Percentiles rank a stretch among this genome's conserved stretches.
Evolutionary conservation across 2,888 invertebrate species (phyloP).

Genomic region (Pammene fasciana): DNA sequence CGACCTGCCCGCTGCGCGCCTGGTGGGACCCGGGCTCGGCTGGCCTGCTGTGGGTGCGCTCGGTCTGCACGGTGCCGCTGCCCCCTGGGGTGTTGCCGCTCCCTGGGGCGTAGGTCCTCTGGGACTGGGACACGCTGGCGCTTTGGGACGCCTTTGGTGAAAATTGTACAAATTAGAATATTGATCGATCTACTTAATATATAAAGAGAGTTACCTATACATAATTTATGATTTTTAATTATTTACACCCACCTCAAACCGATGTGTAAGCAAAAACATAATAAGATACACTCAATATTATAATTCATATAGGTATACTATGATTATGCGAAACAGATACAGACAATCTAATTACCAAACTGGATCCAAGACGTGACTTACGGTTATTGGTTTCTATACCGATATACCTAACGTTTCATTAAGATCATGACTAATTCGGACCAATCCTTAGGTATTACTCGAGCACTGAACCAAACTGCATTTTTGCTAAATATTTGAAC

Average conservation of each 20-base stretch:
- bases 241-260: too few species aligned
- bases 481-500: not conserved
- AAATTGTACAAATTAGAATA: conserved; percentile 50
- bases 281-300: too few species aligned
- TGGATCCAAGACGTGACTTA: not conserved
- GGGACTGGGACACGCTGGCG: conserved; percentile 30
- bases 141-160: conserved; percentile 61
- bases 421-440: not conserved
- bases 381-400: not conserved
- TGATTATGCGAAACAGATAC: not conserved
- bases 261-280: too few species aligned
- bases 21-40: conserved; percentile 49
- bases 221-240: conserved; percentile 40
- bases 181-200: conserved; percentile 57
- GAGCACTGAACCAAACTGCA: not conserved
- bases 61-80: conserved; percentile 45
- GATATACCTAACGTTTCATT: conserved; percentile 9
- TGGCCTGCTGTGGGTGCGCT: conserved; percentile 36
- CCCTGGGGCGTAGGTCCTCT: conserved; percentile 31
- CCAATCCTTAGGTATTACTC: not conserved
- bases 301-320: too few species aligned
- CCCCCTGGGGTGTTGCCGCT: conserved; percentile 27
- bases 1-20: conserved; percentile 54
- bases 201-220: conserved; percentile 76
- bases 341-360: conserved; percentile 5